These are phyloP conservation scores for Sebastolobus altivelis DNA, from an alignment of 2,797 vertebrate genomes.

Conservation along the genomic window DNA sequence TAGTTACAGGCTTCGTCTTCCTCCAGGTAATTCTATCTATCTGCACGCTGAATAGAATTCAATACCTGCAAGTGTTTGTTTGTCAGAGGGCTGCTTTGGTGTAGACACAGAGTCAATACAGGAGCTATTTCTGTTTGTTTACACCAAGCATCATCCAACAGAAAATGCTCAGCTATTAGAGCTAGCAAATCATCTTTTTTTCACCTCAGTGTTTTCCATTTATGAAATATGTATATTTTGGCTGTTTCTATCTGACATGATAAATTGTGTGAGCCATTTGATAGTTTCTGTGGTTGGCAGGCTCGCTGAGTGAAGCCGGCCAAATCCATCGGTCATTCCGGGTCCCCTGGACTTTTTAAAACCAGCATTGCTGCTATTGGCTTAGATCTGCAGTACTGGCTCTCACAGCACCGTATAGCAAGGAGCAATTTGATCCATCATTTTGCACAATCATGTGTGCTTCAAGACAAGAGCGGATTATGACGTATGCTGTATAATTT, in stretches of 20 bases:
- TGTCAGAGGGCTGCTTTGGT: constrained; percentile 38
- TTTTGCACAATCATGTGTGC: constrained; percentile 43
- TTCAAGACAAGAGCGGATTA: constrained; percentile 34
- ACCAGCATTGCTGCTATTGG: constrained; percentile 24
- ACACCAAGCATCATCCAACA: constrained; percentile 44
- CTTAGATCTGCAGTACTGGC: constrained; percentile 21
- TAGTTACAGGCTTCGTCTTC: constrained; percentile 73
- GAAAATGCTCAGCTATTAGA: constrained; percentile 58
- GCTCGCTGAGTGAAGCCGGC: constrained; percentile 20
- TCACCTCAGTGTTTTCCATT: constrained; percentile 54
- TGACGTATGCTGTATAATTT: constrained; percentile 27
- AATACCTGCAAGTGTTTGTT: constrained; percentile 68
- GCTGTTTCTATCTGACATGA: constrained; percentile 43
- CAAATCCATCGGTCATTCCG: constrained; percentile 39
- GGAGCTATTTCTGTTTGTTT: constrained; percentile 74
- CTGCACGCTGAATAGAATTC: constrained; percentile 54
- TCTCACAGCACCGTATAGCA: constrained; percentile 15
- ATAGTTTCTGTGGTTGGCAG: constrained; percentile 48
- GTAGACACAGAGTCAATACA: constrained; percentile 28
- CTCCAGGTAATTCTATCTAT: constrained; percentile 70
- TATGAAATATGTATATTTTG: constrained; percentile 67
- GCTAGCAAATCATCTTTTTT: constrained; percentile 34
- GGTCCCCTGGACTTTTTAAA: constrained; percentile 44
- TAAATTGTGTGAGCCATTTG: constrained; percentile 44
- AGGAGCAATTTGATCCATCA: constrained; percentile 42